Evolutionary conservation across 2,888 invertebrate genomes (phyloP).

Genomic region (Periphyllus acericola): DNA sequence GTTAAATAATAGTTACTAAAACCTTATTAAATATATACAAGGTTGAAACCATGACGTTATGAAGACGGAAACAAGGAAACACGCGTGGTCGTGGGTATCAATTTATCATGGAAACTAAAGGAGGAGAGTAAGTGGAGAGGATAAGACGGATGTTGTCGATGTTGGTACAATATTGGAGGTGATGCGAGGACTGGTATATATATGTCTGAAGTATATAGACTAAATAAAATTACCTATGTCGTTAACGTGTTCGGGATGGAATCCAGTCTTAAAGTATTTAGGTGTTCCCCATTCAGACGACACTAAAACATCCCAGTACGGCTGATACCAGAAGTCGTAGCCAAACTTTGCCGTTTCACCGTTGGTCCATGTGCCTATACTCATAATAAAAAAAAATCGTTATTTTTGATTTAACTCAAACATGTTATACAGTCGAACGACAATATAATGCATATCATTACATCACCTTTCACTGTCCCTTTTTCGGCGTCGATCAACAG

Average conservation of each 20-base stretch:
- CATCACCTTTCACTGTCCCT: conserved; percentile 77
- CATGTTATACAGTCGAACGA: no score
- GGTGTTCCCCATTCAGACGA: conserved; percentile 95
- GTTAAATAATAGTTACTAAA: no score
- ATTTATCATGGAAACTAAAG: no score
- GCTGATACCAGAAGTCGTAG: conserved; percentile 99
- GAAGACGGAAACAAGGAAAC: no score
- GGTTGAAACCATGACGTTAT: no score
- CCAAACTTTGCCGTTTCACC: conserved; percentile 79
- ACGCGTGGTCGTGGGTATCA: no score
- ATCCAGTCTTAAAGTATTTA: conserved; percentile 78
- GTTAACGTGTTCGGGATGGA: conserved; percentile 69
- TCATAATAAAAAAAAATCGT: no score
- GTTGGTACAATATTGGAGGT: no score
- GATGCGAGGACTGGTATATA: no score
- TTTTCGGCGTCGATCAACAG: conserved; percentile 85
- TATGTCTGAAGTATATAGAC: neutral
- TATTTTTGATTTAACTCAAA: neutral
- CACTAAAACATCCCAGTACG: conserved; percentile 89
- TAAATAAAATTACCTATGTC: conserved; percentile 67
- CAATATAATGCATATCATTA: neutral
- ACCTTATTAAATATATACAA: no score
- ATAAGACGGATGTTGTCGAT: no score
- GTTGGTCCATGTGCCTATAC: conserved; percentile 79
- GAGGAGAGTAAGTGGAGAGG: no score